Conservation (phyloP, 2,797 vertebrate species). For the Anguilla marmorata region DNA sequence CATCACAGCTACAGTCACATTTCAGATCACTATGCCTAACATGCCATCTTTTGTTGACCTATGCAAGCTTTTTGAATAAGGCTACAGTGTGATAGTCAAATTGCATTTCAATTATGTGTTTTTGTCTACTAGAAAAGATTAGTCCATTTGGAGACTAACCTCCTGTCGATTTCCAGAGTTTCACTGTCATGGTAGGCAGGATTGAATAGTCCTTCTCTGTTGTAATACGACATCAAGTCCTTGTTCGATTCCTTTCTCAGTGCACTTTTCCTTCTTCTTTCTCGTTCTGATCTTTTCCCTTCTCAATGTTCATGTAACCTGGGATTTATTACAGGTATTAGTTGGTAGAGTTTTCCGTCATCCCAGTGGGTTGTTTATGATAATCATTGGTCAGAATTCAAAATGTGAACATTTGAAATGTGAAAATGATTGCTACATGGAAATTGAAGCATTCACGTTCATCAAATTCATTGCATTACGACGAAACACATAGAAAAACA, state of each 20-base stretch:
- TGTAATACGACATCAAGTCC: constrained; percentile 63
- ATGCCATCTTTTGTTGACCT: not conserved
- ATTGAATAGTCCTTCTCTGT: constrained; percentile 59
- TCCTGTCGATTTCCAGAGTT: constrained; percentile 74
- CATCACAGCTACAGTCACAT: not conserved
- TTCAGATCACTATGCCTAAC: not conserved
- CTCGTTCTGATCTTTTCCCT: not conserved
- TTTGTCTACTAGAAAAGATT: not conserved
- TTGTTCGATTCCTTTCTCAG: constrained; percentile 19
- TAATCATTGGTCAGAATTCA: not conserved
- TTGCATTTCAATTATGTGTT: not conserved
- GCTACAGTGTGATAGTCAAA: not conserved
- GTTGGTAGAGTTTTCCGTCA: not conserved
- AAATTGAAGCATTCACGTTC: not conserved
- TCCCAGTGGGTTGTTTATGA: not conserved
- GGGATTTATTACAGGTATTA: not conserved
- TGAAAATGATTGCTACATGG: not conserved
- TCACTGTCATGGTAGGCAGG: constrained; percentile 77
- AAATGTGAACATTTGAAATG: not conserved
- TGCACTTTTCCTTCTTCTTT: not conserved
- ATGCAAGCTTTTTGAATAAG: not conserved
- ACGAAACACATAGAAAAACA: not conserved
- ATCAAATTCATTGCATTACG: not conserved
- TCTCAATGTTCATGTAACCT: constrained; percentile 11
- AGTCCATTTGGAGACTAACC: constrained; percentile 61